Conservation (phyloP, 2,113 vertebrate species). For the Podocnemis expansa region DNA sequence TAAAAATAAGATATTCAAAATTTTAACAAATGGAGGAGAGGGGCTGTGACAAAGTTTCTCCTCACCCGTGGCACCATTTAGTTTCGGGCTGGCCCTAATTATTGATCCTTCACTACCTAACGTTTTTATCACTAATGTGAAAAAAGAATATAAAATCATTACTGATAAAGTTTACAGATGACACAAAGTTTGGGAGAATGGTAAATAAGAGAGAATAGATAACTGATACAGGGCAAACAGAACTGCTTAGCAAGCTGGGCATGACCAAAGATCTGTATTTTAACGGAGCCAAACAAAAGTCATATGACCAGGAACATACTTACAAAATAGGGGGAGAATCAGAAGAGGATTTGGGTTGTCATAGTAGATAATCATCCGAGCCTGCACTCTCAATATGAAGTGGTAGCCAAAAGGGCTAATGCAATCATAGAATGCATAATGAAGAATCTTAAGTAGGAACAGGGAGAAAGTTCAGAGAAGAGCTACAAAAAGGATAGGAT, state of each 20-base stretch:
- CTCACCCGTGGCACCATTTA: no score
- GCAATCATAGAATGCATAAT: background rate
- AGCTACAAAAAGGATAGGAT: background rate
- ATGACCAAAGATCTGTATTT: background rate
- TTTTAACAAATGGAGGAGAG: no score
- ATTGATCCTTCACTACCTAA: background rate
- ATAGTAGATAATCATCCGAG: background rate
- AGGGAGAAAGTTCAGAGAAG: background rate
- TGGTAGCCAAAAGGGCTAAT: background rate
- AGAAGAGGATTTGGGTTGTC: background rate
- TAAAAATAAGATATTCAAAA: no score
- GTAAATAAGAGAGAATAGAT: background rate
- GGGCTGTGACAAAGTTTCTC: no score
- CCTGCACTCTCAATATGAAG: background rate
- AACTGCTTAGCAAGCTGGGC: background rate
- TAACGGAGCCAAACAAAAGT: background rate
- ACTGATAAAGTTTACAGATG: background rate
- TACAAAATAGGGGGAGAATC: background rate
- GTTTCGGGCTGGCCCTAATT: no score
- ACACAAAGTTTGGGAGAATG: background rate
- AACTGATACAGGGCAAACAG: background rate
- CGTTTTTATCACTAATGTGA: background rate
- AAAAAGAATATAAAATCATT: background rate
- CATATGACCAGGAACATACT: background rate
- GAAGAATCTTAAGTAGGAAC: background rate